Evolutionary conservation across 1,140 invertebrate genomes (phyloP).

Genomic region (Aphelenchoides fujianensis): DNA sequence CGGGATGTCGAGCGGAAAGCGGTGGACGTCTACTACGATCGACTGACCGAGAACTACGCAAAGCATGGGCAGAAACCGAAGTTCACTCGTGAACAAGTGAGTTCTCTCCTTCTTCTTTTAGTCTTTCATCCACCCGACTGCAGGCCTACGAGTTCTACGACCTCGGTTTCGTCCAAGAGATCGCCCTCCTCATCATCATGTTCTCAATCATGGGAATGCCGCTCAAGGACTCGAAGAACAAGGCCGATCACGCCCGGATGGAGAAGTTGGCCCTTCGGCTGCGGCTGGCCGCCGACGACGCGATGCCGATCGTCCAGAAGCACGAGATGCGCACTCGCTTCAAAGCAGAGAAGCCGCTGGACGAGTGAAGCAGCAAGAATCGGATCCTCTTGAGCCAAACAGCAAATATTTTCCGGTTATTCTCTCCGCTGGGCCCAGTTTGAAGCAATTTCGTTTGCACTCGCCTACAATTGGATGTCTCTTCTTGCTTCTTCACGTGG

Average conservation of each 20-base stretch:
- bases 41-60: background rate
- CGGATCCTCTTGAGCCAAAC: background rate
- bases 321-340: background rate
- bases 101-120: background rate
- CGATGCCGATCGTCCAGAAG: background rate
- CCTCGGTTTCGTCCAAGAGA: background rate
- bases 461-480: too few species aligned
- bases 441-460: too few species aligned
- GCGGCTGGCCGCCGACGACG: background rate
- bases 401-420: background rate
- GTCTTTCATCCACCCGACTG: background rate
- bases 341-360: too few species aligned
- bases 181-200: background rate
- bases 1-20: background rate
- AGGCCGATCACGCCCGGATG: background rate
- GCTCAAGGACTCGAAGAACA: background rate
- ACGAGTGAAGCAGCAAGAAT: background rate
- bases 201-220: background rate
- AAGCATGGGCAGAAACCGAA: slow-evolving; percentile 10
- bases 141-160: slow-evolving; percentile 6
- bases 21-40: slow-evolving; percentile 6
- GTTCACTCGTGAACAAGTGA: background rate
- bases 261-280: background rate
- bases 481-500: too few species aligned
- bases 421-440: background rate